Evolutionary conservation across 2,888 invertebrate species (phyloP), one percentile per base, ranked within the genome.

Genomic region (Tetragnatha montana): DNA sequence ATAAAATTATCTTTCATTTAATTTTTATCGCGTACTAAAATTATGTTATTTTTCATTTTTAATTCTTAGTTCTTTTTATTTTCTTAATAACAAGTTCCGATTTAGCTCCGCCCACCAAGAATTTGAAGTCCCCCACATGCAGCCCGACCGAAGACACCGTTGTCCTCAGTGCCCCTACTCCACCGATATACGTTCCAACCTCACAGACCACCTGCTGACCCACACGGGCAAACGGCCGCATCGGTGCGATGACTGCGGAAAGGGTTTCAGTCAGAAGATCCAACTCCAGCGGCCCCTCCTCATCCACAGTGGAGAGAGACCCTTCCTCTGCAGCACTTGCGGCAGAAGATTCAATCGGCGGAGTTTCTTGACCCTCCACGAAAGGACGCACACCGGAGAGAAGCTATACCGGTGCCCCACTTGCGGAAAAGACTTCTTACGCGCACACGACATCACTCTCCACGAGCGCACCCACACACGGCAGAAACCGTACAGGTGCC

Each of bases 401-500:
- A 81, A 19, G 35, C 69, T 22, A 14, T 70, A 68, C 47, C 49
- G 70, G 3, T 87, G 87, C 47, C 6, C 49, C 35, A 35, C 49
- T 8, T 87, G 81, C 75, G 81, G 76, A 6, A 76, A 76, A 47
- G 74, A 51, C 35, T 87, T 87, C 70, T 19, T 10, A 8, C n/a
- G 22, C 2, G 8, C 12, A 60, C 0, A 0, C 7, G 0, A 1
- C 70, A 70, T 87, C 49, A 70, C 19, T 1, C 0, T 1, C 6
- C 87, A 87, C 51, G 12, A 10, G 35, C 80, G 75, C 22, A 69
- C 35, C 6, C 87, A 87, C 70, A 81, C 87, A 4, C 74, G 51
- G 8, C 75, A 87, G 69, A 87, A 70, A 22, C 87, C 87, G 22
- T 81, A 69, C 81, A 47, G 19, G 22, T 87, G 87, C n/a, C 49